Percentiles rank a stretch among this genome's conserved stretches.
phyloP scores from a whole-genome alignment of 2,888 invertebrate genomes.

The Melanostoma scalare region DNA sequence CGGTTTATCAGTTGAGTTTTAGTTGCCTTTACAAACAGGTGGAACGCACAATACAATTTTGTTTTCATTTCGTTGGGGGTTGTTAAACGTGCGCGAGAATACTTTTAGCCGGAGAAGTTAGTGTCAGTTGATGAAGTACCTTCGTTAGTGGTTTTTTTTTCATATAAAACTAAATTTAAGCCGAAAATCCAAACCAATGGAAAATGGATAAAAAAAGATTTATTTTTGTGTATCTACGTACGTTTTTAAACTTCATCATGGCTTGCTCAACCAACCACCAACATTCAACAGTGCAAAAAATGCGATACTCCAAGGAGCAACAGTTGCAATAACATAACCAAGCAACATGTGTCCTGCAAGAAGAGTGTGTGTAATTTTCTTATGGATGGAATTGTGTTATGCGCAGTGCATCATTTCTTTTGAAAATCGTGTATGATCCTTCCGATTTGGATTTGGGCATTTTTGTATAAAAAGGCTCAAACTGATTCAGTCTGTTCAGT shows the following conservation, averaged over 20 bases:
- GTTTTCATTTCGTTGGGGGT: no score
- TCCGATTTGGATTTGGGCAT: constrained; percentile 23
- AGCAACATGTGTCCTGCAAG: constrained; percentile 67
- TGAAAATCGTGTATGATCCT: constrained; percentile 53
- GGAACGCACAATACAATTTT: no score
- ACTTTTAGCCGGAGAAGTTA: no score
- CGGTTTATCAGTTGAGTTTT: no score
- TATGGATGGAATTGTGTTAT: constrained; percentile 34
- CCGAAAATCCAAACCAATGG: background rate
- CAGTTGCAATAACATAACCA: constrained; percentile 51
- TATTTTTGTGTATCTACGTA: no score
- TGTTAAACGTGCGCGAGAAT: no score
- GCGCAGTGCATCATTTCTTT: constrained; percentile 61
- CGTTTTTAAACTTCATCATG: no score
- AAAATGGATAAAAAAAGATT: background rate
- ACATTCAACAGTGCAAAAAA: constrained; percentile 35
- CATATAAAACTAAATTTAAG: no score
- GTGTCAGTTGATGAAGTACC: no score
- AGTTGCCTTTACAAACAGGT: no score
- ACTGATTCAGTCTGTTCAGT: constrained; percentile 48
- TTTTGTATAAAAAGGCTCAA: constrained; percentile 64
- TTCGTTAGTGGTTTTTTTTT: no score
- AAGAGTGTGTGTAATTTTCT: background rate
- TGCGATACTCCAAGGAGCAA: constrained; percentile 33
- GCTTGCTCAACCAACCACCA: no score